phyloP scores from a whole-genome alignment of 2,888 invertebrate genomes.

The Cephus runcator region DNA sequence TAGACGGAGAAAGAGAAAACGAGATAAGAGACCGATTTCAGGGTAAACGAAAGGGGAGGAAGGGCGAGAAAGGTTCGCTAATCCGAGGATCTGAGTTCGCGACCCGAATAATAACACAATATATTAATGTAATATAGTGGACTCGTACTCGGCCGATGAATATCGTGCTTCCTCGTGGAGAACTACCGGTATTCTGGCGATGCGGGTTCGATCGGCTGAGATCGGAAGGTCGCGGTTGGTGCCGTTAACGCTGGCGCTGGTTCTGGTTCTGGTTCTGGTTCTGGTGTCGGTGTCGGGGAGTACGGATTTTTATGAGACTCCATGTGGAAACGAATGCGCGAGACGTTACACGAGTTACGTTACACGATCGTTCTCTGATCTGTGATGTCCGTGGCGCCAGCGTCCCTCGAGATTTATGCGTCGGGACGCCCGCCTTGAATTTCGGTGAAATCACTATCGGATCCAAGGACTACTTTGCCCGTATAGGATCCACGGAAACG shows the following conservation, averaged over 20 bases:
- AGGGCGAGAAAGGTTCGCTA: conserved; percentile 27
- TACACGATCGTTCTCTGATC: conserved; percentile 5
- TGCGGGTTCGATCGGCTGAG: conserved; percentile 4
- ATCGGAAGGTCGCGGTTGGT: neutral
- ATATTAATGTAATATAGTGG: conserved; percentile 46
- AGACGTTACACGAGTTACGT: neutral
- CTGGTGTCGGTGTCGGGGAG: neutral
- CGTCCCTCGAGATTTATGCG: neutral
- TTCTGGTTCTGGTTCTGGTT: no score
- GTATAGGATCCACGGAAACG: no score
- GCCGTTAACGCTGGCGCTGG: no score
- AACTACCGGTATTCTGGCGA: conserved; percentile 2
- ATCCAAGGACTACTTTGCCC: conserved; percentile 9
- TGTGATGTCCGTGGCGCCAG: conserved; percentile 3
- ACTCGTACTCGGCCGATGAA: conserved; percentile 38
- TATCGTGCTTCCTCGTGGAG: conserved; percentile 24
- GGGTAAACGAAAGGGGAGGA: neutral
- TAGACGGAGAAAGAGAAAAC: conserved; percentile 17
- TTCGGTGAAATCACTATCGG: conserved; percentile 9
- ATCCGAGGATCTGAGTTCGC: conserved; percentile 42
- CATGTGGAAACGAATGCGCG: conserved; percentile 4
- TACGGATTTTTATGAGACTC: neutral
- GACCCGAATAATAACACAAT: conserved; percentile 48
- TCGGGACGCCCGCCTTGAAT: conserved; percentile 4
- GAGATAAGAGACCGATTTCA: conserved; percentile 3